Evolutionary conservation across 2,797 vertebrate species (phyloP), one percentile per base, ranked within the genome.

Genomic region (Varecia variegata): DNA sequence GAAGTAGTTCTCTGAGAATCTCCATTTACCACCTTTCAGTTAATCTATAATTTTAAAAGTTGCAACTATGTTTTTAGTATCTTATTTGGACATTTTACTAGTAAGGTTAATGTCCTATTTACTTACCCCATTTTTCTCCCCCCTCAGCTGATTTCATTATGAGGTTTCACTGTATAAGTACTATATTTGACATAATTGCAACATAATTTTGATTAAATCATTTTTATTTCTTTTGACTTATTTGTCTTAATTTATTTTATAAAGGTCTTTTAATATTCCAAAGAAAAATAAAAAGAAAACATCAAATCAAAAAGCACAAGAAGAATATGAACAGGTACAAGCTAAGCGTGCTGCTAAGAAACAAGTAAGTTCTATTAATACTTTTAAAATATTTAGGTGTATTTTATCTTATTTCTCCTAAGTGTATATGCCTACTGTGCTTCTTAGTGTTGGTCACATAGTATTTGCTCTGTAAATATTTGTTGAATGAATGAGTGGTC

Each of bases 281-380:
- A 99, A 98, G 43, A 99, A 99, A 94, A 96, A 97, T 94, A 98
- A 98, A 92, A 99, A 98, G 97, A 99, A 99, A 98, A 99, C 99
- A 0, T 99, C 99, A 17, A 99, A 99, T 98, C 99, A 99, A 97
- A 99, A 99, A 98, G 99, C 99, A 17, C 99, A 99, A 96, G 99
- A 99, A 97, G 99, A 99, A 20, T 99, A 99, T 98, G 99, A 99
- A 97, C 98, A 60, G 88, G 82, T 99, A 89, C 98, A 96, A 96
- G 99, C 99, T 88, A 99, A 99, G 32, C 98, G 87, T 92, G 98
- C 96, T 96, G 98, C 97, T 82, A 99, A 99, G 97, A 99, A 99
- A 98, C 99, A 99, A 98, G 99, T 99, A 93, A 98, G 96, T 93
- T 83, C n/a, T 82, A 9, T 54, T 54, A 54, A 23, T 54, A 15